Evolutionary conservation across 2,888 invertebrate genomes (phyloP), one percentile per base, ranked within the genome.

Genomic region (Thecocarcelia acutangulata): DNA sequence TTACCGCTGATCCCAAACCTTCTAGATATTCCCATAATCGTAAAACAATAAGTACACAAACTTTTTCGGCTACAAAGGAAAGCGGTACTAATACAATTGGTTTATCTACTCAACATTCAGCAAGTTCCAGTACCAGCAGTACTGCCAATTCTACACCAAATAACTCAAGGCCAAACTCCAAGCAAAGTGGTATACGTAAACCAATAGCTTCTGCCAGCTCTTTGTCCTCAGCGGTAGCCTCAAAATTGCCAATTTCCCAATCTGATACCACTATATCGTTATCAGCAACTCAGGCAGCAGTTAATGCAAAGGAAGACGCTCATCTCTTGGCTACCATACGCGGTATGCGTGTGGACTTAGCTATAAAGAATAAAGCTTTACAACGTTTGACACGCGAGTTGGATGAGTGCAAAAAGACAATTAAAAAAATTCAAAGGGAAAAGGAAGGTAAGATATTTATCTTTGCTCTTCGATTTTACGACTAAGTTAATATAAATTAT

Each of bases 271-370:
- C 90, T 4, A 85, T 90, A 33, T 88, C 88, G 17, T 64, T 87
- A 77, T 86, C 87, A 76, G 87, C 86, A 68, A 92, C 92, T 81
- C 83, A 83, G 13, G 92, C 92, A 82, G 87, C 92, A 21, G 63
- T 42, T 17, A 83, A 48, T 64, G 84, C 84, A 6, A 95, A 94
- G 88, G 95, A 95, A 86, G 96, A 96, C 84, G 92, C 94, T 40
- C 95, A 96, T 91, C 91, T 96, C 58, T 90, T 96, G 24, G 95
- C 96, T 0, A 96, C 96, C 0, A 95, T 96, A 85, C 93, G 96
- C 80, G 96, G 96, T 2, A 91, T 96, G 87, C 95, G 96, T 87
- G 90, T 94, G 0, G 96, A 96, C 87, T 88, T 96, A 64, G 92
- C 94, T 3, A 93, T 93, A 40, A 96, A 96, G 89, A 96, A 96